phyloP scores from a whole-genome alignment of 2,888 invertebrate genomes.

The Phymatocera aterrima region DNA sequence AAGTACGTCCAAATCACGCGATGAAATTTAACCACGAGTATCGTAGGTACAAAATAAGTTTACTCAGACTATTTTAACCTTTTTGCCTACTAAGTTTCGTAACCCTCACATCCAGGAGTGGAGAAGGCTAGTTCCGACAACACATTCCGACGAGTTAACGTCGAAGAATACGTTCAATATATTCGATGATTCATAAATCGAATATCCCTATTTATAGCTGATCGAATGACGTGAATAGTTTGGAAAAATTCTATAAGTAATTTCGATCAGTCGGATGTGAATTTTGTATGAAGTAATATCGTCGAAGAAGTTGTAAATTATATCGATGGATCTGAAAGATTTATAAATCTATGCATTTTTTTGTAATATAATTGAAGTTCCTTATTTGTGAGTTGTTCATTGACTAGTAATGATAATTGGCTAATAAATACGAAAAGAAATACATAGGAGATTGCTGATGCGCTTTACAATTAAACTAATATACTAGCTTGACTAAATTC shows the following conservation, averaged over 20 bases:
- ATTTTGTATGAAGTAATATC: no score
- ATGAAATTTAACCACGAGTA: background rate
- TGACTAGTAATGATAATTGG: constrained; percentile 62
- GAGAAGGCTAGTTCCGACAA: background rate
- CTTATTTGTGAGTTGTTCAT: constrained; percentile 49
- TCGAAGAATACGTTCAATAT: background rate
- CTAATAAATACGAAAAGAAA: constrained; percentile 60
- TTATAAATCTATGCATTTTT: background rate
- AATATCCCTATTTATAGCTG: background rate
- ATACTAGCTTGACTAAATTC: constrained; percentile 20
- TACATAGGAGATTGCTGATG: constrained; percentile 52
- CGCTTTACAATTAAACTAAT: background rate
- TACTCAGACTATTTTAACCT: background rate
- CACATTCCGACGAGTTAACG: background rate
- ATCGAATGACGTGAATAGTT: background rate
- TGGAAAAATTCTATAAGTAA: no score
- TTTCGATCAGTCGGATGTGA: no score
- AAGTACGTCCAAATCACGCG: background rate
- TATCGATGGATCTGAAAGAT: background rate
- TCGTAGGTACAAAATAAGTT: background rate
- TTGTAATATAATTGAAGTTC: constrained; percentile 9
- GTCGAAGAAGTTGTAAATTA: no score
- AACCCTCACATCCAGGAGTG: background rate
- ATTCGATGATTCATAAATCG: background rate
- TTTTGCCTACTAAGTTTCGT: background rate